Base-by-base conservation (phyloP, 2,113 vertebrate species). In the Istiophorus platypterus region DNA sequence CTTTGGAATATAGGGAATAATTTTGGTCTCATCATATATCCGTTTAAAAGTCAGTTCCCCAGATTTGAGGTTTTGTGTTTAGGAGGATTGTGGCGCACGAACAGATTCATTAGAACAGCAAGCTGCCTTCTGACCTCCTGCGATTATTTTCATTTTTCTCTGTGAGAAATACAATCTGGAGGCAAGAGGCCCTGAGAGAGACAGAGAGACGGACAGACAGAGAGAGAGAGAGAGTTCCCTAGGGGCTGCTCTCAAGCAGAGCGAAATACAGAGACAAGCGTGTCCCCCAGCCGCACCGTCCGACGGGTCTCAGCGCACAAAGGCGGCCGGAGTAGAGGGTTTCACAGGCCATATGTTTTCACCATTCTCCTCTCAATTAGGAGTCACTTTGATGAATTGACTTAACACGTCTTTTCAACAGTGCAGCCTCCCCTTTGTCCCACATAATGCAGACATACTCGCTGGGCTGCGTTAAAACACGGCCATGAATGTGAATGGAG, bases 321-420 rank as follows among this genome's bases (percentile, higher is more conserved):
- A 69, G 72, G 79, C 61, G 71, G 31, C 61, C 78, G 13, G 61
- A 49, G 39, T 66, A 31, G 29, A 5, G 37, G 1, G 37, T 42
- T 31, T 13, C 10, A 37, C 45, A 8, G 68, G 27, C 84, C 86
- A 85, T 90, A 99, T 99, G 97, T 96, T 97, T 98, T 95, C 94
- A 95, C 95, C 96, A 96, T 96, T 97, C 95, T 96, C 96, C 95
- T 96, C 96, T 97, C 97, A 96, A 96, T 97, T 97, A 78, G 94
- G 92, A 96, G 96, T 97, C 97, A 97, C 96, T 97, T 96, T 98
- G 97, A 99, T 99, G 95, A 97, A 99, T 98, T 95, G 96, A 96
- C 94, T 96, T 92, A 93, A 95, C 95, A 95, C 95, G 94, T 95
- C 95, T 92, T 94, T 96, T 96, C 82, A 96, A 94, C 93, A 89